Base-by-base conservation (phyloP, 2,797 vertebrate species). In the Pipistrellus pygmaeus region DNA sequence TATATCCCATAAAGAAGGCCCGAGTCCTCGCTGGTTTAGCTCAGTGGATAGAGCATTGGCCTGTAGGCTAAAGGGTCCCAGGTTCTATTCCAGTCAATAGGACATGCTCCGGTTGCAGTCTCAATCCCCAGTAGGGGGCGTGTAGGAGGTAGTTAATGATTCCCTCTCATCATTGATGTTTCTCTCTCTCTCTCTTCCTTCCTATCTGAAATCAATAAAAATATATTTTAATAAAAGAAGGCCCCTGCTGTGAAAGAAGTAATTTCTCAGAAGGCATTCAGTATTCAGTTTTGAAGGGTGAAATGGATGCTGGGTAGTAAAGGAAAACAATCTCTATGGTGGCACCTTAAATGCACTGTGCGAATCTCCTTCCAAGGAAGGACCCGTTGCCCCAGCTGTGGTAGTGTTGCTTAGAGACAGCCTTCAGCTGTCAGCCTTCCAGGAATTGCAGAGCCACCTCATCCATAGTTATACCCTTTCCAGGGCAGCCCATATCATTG, bases 201-300 rank as follows among this genome's bases (percentile, higher is more conserved):
- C 51, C 51, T 53, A 53, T 53, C 17, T 53, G 51, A 53, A 53
- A 53, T 53, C 17, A 53, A 53, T 53, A 20, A 53, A 53, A 53
- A 53, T 53, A 53, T 53, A 53, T 53, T 51, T 51, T 48, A 51
- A 53, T 41, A 53, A 53, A 53, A 48, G 78, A 82, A 78, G 46
- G 8, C 57, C 48, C 14, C 10, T 68, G 78, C 21, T 57, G 4
- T 66, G 73, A 60, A 84, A 90, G 27, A 82, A 77, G 27, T n/a
- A 53, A 90, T 38, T 90, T 53, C 62, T 93, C 53, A 53, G 69
- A 82, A 53, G 8, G 32, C 82, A 90, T 64, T 86, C 8, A 38
- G 48, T 41, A 3, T 5, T 27, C 9, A 82, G 30, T 76, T 86
- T 48, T 86, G 82, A 86, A 82, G 53, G 23, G 30, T 69, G 60